phyloP scores from a whole-genome alignment of 2,797 vertebrate species.

The Setipinna tenuifilis region DNA sequence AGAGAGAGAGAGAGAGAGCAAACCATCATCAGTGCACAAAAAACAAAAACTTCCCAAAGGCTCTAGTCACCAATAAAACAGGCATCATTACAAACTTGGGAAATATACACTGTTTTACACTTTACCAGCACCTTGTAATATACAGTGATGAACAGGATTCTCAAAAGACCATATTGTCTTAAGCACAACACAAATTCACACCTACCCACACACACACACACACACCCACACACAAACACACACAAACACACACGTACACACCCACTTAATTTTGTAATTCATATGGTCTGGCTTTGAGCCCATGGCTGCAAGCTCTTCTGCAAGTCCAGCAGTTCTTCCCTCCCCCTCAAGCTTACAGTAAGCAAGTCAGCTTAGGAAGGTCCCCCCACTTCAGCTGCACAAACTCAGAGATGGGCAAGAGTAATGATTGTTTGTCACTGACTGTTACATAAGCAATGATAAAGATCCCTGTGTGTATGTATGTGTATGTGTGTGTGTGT shows the following conservation, averaged over 20 bases:
- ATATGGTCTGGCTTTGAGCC: slow-evolving; percentile 10
- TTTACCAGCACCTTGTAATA: not conserved
- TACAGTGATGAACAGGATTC: not conserved
- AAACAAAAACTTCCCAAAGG: not conserved
- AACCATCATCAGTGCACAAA: not conserved
- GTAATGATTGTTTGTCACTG: slow-evolving; percentile 15
- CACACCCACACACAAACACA: no score
- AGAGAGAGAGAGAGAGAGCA: not conserved
- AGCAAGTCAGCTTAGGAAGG: not conserved
- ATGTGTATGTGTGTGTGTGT: not conserved
- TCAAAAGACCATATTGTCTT: not conserved
- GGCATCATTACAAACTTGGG: not conserved
- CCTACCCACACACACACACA: no score
- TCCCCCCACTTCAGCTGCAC: not conserved
- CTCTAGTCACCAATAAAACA: not conserved
- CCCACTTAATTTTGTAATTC: slow-evolving; percentile 10
- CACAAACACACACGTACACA: not conserved
- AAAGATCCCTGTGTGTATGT: not conserved
- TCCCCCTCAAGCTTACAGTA: not conserved
- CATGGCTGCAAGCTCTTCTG: not conserved
- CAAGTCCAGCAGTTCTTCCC: slow-evolving; percentile 8
- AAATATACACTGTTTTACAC: not conserved
- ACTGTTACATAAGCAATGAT: slow-evolving; percentile 6
- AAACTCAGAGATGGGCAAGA: not conserved
- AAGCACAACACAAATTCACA: no score